Evolutionary conservation across 2,113 vertebrate genomes (phyloP), one percentile per base, ranked within the genome.

Genomic region (Passer montanus): DNA sequence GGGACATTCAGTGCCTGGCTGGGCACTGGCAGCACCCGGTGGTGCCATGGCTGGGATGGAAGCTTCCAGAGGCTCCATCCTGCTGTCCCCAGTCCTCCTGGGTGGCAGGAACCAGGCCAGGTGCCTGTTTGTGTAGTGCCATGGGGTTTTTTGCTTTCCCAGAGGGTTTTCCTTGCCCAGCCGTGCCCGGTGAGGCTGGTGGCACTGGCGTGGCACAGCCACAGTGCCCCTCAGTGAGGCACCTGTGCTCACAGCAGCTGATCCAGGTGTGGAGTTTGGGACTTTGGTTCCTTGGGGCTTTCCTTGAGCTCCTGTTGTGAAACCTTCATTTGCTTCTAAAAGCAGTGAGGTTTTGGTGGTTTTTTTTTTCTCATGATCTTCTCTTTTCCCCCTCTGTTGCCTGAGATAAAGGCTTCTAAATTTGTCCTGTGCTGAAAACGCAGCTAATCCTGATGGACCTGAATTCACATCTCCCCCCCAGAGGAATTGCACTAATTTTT

Each of bases 391-490:
- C 79, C 93, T 96, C 94, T 94, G 90, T 81, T 89, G 86, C 90
- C 88, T 97, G 96, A 95, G 95, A 97, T 96, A 96, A 96, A 95
- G 83, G 86, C 68, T 92, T 87, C 94, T 96, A 97, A 97, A 97
- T 97, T 96, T 93, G 91, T 93, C 93, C 92, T 96, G 95, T 91
- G 79, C 95, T 94, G 95, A 95, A 97, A 97, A 95, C 26, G 28
- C 89, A 92, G 93, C 96, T 95, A 95, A 96, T 96, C 96, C 94
- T 97, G 90, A 93, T 66, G 95, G 96, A 94, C 96, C 93, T 96
- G 91, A 87, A 96, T 96, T 97, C 89, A 1, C 93, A 91, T 87
- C 95, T 95, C 46, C 86, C 93, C 93, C 93, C 75, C 78, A 1
- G 68, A 95, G 95, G 96, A 97, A 91, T 94, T 93, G 94, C 78